Evolutionary conservation across 2,888 invertebrate species (phyloP).

Genomic region (Agriopis marginaria): DNA sequence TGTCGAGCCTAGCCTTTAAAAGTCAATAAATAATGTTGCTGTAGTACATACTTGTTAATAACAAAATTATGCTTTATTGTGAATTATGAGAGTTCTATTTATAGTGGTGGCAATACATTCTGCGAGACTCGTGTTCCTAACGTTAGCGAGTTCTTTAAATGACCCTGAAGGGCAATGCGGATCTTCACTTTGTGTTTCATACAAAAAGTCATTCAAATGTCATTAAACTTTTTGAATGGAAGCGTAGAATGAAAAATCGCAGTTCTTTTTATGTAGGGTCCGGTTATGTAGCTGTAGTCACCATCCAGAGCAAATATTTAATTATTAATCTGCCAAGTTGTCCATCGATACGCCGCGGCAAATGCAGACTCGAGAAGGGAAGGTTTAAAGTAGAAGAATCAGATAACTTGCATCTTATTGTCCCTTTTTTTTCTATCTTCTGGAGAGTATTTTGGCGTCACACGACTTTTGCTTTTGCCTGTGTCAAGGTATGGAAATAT

Average conservation of each 20-base stretch:
- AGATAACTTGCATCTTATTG: neutral
- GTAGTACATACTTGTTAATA: conserved; percentile 76
- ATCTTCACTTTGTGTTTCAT: conserved; percentile 4
- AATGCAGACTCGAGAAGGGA: neutral
- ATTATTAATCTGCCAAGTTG: conserved; percentile 3
- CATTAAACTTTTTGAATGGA: neutral
- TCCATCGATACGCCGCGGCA: conserved; percentile 15
- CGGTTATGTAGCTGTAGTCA: conserved; percentile 46
- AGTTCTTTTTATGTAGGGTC: conserved; percentile 8
- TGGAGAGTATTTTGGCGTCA: no score
- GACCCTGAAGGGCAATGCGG: neutral
- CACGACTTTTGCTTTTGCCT: no score
- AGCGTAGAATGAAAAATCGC: conserved; percentile 3
- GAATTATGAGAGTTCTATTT: conserved; percentile 76
- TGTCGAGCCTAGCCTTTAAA: conserved; percentile 69
- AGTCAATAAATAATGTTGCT: conserved; percentile 77
- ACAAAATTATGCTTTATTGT: conserved; percentile 80
- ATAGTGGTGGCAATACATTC: conserved; percentile 68
- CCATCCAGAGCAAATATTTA: conserved; percentile 58
- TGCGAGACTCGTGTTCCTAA: conserved; percentile 72
- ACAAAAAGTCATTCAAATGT: neutral
- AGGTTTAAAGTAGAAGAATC: neutral
- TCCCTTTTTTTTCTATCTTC: no score
- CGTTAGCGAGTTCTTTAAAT: conserved; percentile 36
- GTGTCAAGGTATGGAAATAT: no score